phyloP scores from a whole-genome alignment of 2,888 invertebrate genomes.

The Brachyopa scutellaris region DNA sequence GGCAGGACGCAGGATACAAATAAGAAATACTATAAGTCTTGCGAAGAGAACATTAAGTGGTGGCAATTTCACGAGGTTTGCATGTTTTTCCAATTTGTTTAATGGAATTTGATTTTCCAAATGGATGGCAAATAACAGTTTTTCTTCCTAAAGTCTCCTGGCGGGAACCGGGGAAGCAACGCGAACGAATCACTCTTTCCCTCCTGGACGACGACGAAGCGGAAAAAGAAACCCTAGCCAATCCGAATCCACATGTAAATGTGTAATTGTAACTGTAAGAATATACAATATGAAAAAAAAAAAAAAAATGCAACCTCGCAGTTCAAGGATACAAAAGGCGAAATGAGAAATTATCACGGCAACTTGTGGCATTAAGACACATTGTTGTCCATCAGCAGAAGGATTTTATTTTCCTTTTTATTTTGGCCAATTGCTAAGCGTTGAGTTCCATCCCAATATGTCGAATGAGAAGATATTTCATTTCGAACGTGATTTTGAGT shows the following conservation, averaged over 20 bases:
- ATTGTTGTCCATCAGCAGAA: conserved; percentile 29
- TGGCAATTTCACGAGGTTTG: conserved; percentile 75
- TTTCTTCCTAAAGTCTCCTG: too few relatives aligned
- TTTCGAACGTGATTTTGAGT: conserved; percentile 57
- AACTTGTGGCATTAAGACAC: conserved; percentile 63
- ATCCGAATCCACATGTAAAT: too few relatives aligned
- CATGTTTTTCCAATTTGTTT: conserved; percentile 77
- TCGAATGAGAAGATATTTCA: conserved; percentile 54
- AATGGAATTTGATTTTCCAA: conserved; percentile 78
- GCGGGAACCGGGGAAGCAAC: too few relatives aligned
- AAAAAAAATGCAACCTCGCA: conserved; percentile 30
- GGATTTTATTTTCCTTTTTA: too few relatives aligned
- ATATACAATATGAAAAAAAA: too few relatives aligned
- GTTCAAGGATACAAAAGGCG: conserved; percentile 34
- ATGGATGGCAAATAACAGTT: conserved; percentile 75
- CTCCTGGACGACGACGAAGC: not conserved
- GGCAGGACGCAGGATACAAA: conserved; percentile 2
- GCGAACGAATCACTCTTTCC: conserved; percentile 14
- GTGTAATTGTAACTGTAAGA: conserved; percentile 30
- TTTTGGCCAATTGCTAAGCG: too few relatives aligned
- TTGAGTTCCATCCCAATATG: conserved; percentile 60
- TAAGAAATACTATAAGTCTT: conserved; percentile 57
- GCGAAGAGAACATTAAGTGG: conserved; percentile 68
- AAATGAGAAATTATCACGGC: conserved; percentile 35
- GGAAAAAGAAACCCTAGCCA: too few relatives aligned